Evolutionary conservation across 1,140 invertebrate genomes (phyloP).

Genomic region (Drosophila nebulosa): DNA sequence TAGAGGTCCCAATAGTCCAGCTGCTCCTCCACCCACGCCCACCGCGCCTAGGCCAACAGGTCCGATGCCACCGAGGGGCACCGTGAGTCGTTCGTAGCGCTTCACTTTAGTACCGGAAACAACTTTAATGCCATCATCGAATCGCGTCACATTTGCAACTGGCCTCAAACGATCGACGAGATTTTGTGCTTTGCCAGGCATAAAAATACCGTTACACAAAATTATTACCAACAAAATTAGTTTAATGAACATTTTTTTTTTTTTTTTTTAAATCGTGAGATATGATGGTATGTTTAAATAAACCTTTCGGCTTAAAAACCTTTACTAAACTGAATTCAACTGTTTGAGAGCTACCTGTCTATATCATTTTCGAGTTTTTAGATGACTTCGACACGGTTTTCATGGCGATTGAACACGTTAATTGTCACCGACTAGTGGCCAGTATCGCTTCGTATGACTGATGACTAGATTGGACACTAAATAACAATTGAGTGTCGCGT

Average conservation of each 20-base stretch:
- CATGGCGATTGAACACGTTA: slow-evolving; percentile 71
- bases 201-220: slow-evolving; percentile 44
- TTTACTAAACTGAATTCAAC: slow-evolving; percentile 40
- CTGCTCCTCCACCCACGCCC: slow-evolving; percentile 36
- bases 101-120: slow-evolving; percentile 79
- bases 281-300: neutral
- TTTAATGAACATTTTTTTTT: slow-evolving; percentile 44
- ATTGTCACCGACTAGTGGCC: slow-evolving; percentile 39
- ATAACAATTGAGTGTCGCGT: slow-evolving; percentile 71
- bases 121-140: slow-evolving; percentile 67
- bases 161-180: slow-evolving; percentile 59
- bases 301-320: slow-evolving; percentile 32
- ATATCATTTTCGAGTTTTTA: slow-evolving; percentile 33
- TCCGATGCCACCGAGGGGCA: slow-evolving; percentile 53
- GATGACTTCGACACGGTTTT: slow-evolving; percentile 80
- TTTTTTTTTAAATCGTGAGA: slow-evolving; percentile 15
- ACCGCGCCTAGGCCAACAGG: slow-evolving; percentile 35
- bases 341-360: slow-evolving; percentile 20
- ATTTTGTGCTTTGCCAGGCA: slow-evolving; percentile 65
- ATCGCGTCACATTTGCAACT: slow-evolving; percentile 34
- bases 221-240: slow-evolving; percentile 30
- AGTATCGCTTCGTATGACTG: slow-evolving; percentile 36
- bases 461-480: slow-evolving; percentile 52
- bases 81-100: slow-evolving; percentile 64
- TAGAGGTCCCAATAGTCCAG: slow-evolving; percentile 48